Percentiles rank a stretch among this genome's conserved stretches.
phyloP scores from a whole-genome alignment of 2,797 vertebrate species.

The Chloroceryle amazona region DNA sequence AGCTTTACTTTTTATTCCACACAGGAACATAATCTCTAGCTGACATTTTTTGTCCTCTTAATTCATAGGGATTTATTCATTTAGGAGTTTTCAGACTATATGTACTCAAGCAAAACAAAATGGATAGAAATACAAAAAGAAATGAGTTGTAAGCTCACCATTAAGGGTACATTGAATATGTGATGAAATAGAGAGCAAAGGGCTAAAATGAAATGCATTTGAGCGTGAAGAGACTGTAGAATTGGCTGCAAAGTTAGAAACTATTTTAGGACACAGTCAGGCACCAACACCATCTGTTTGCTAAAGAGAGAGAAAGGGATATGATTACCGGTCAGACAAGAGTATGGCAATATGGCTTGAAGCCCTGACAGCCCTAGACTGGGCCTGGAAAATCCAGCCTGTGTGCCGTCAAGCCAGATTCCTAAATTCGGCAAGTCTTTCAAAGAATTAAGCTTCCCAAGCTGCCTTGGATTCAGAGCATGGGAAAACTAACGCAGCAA shows the following conservation, averaged over 20 bases:
- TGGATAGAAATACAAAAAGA: neutral
- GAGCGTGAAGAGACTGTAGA: neutral
- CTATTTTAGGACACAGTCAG: constrained; percentile 4
- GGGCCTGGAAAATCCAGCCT: neutral
- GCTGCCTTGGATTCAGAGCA: neutral
- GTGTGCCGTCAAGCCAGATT: neutral
- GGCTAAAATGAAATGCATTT: neutral
- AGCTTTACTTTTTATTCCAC: neutral
- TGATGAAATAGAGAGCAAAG: neutral
- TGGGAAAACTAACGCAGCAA: neutral
- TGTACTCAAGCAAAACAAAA: neutral
- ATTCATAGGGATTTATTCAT: neutral
- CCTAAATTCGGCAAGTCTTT: neutral
- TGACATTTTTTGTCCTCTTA: neutral
- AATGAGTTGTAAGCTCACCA: neutral
- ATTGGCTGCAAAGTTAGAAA: neutral
- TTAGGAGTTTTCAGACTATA: neutral
- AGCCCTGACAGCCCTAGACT: neutral
- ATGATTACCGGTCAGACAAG: neutral
- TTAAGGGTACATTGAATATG: neutral
- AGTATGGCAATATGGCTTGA: neutral
- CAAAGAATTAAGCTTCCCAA: neutral
- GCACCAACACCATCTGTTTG: neutral
- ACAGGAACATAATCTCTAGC: neutral
- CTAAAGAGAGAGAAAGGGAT: neutral